phyloP scores from a whole-genome alignment of 1,140 invertebrate genomes.

The Listronotus bonariensis region DNA sequence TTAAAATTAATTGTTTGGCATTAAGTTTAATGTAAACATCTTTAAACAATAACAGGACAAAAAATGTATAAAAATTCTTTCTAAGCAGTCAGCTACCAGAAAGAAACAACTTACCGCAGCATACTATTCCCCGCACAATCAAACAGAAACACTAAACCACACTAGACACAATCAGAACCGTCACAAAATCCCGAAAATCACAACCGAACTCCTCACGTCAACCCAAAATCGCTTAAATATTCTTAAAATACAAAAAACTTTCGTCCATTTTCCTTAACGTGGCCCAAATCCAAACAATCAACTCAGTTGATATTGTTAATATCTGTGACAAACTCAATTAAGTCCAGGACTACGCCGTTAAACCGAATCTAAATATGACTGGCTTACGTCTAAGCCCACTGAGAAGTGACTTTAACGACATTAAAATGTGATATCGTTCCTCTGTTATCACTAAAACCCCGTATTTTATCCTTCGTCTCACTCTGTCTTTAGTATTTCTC shows the following conservation, averaged over 20 bases:
- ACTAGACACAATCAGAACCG: not conserved
- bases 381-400: constrained; percentile 57
- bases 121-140: no score
- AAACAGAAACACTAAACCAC: no score
- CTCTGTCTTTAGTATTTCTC: constrained; percentile 1
- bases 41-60: no score
- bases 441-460: constrained; percentile 39
- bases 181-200: constrained; percentile 16
- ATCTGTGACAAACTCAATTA: constrained; percentile 58
- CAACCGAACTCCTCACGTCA: constrained; percentile 2
- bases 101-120: no score
- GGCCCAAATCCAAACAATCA: constrained; percentile 48
- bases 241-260: constrained; percentile 35
- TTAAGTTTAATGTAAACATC: no score
- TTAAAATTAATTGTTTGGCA: no score
- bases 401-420: constrained; percentile 58
- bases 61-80: no score
- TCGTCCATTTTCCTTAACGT: constrained; percentile 4
- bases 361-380: constrained; percentile 55
- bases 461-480: constrained; percentile 27
- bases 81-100: no score
- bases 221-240: constrained; percentile 23
- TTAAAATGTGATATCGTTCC: constrained; percentile 55
- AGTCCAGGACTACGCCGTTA: constrained; percentile 54
- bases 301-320: constrained; percentile 56